These are phyloP conservation scores for Ectobius pallidus DNA, from an alignment of 2,888 invertebrate species.

Conservation along the genomic window DNA sequence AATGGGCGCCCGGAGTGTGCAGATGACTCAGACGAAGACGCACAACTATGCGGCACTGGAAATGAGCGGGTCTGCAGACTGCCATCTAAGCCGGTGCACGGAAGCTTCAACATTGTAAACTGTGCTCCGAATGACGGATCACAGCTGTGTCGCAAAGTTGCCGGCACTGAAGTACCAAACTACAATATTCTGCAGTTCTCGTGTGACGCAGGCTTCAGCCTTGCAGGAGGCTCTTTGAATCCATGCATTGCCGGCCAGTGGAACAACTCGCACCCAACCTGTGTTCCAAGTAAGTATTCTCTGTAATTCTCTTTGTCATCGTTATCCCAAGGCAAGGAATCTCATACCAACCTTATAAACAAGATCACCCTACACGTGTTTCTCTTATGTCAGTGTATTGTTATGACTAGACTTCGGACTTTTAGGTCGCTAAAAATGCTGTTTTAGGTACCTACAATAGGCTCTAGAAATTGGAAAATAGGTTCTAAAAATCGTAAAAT, in stretches of 20 bases:
- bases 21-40: constrained; percentile 59
- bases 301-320: not conserved
- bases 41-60: constrained; percentile 9
- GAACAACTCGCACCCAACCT: constrained; percentile 45
- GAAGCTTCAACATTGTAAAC: constrained; percentile 46
- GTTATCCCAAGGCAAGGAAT: no score
- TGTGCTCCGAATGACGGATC: constrained; percentile 38
- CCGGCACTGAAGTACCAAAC: constrained; percentile 47
- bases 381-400: no score
- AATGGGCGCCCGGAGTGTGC: constrained; percentile 58
- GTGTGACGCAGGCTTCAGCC: constrained; percentile 47
- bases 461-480: no score
- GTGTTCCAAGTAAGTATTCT: constrained; percentile 31
- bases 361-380: no score
- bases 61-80: constrained; percentile 39
- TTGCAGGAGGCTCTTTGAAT: constrained; percentile 46
- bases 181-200: constrained; percentile 48
- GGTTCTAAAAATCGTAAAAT: no score
- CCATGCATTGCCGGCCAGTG: constrained; percentile 47
- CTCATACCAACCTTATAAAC: no score
- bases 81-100: constrained; percentile 46
- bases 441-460: no score
- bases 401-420: no score
- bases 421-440: no score
- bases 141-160: constrained; percentile 45